A percentile compares a stretch with the other conserved stretches of the same genome.
Conservation (phyloP, 2,888 invertebrate species). For the Paralinhomoeus sp. region DNA sequence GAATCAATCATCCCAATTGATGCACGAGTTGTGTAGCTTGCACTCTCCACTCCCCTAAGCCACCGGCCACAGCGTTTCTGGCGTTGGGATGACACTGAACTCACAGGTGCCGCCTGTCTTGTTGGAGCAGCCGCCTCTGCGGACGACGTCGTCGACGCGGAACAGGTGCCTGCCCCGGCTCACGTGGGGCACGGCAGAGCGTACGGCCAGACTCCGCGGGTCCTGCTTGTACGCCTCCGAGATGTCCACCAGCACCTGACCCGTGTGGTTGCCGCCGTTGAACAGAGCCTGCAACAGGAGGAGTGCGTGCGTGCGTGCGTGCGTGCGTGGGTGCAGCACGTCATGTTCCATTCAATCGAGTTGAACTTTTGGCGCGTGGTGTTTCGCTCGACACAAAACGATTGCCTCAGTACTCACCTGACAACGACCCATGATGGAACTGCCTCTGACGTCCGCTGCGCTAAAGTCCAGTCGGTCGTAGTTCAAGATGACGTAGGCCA, state of each 20-base stretch:
- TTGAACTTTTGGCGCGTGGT: too few species aligned
- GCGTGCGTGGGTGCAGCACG: too few species aligned
- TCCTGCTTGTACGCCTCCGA: constrained; percentile 20
- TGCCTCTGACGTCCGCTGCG: constrained; percentile 31
- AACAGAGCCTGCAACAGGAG: constrained; percentile 22
- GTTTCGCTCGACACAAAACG: background rate
- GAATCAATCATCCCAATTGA: too few species aligned
- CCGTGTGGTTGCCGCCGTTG: constrained; percentile 25
- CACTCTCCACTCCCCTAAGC: too few species aligned
- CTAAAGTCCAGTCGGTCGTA: constrained; percentile 52
- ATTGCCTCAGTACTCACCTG: constrained; percentile 2
- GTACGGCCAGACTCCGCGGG: constrained; percentile 19
- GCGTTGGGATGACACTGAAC: too few species aligned
- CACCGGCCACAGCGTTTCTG: too few species aligned
- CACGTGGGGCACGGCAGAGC: constrained; percentile 23
- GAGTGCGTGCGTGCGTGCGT: too few species aligned
- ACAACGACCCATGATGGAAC: constrained; percentile 20
- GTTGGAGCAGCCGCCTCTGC: constrained; percentile 55
- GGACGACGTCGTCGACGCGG: constrained; percentile 75
- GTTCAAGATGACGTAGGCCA: background rate
- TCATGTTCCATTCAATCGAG: too few species aligned
- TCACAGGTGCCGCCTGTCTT: constrained; percentile 25
- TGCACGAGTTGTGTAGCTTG: too few species aligned
- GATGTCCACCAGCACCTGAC: constrained; percentile 21
- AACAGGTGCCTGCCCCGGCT: constrained; percentile 61